phyloP scores from a whole-genome alignment of 2,888 invertebrate species.

The Agonopterix subpropinquella region DNA sequence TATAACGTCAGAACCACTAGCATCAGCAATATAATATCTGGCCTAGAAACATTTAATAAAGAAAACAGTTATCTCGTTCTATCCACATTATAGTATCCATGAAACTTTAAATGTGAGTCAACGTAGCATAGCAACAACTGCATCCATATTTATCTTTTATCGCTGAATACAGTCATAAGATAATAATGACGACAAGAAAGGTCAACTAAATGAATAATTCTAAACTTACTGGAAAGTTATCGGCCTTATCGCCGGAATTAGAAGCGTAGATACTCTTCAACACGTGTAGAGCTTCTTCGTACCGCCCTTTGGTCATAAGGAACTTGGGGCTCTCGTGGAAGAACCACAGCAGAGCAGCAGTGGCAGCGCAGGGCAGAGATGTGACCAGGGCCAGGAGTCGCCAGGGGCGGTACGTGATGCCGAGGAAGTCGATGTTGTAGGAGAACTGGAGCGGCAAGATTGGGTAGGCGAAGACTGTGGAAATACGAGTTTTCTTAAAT shows the following conservation, averaged over 20 bases:
- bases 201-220: too few species aligned
- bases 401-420: conserved; percentile 82
- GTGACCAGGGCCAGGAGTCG: conserved; percentile 82
- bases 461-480: conserved; percentile 78
- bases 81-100: too few species aligned
- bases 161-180: too few species aligned
- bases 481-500: background rate
- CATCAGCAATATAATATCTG: too few species aligned
- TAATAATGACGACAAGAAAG: too few species aligned
- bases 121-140: too few species aligned
- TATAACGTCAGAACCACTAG: too few species aligned
- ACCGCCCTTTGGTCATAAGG: conserved; percentile 75
- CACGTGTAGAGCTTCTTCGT: conserved; percentile 72
- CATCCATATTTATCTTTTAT: too few species aligned
- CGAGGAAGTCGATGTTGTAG: conserved; percentile 56
- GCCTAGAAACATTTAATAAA: too few species aligned
- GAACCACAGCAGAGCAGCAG: conserved; percentile 73
- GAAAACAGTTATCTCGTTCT: too few species aligned
- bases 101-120: too few species aligned
- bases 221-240: conserved; percentile 52
- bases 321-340: conserved; percentile 90
- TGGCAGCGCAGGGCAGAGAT: conserved; percentile 78
- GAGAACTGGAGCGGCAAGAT: conserved; percentile 78
- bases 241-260: conserved; percentile 49
- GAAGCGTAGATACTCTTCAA: conserved; percentile 51